Evolutionary conservation across 2,888 invertebrate species (phyloP), one percentile per base, ranked within the genome.

Genomic region (Exephanes ischioxanthus): DNA sequence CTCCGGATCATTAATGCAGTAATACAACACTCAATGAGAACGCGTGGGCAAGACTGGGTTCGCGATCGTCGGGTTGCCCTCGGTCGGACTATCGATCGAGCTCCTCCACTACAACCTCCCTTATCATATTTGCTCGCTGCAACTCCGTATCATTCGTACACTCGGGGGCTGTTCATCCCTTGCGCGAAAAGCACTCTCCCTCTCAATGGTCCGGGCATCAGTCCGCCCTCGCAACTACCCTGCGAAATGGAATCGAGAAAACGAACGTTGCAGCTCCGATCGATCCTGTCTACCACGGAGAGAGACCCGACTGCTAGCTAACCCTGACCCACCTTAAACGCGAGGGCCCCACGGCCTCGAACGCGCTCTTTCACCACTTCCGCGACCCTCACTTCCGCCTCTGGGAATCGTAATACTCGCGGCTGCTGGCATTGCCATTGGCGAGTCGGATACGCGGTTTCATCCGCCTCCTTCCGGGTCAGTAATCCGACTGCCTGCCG

Each of bases 321-420:
- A 90, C 90, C 90, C 90, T 90, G 90, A 90, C 90, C 90, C 89
- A 88, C 88, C 89, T 88, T 87, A 90, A 86, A 82, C 55, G 30
- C 30, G 37, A 30, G 76, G 55, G 66, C 26, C 16, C 22, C 33
- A 48, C 75, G 85, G 68, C 83, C 83, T 83, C 85, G 63, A 78
- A 76, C 76, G 76, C 80, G 51, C 72, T 78, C 71, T 37, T 82
- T 67, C 61, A 66, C 70, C 77, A 22, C 55, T 55, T 55, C 72
- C 66, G 55, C 45, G 41, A 2, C 51, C 51, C 63, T 37, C 11
- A 11, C 48, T 19, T 73, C 72, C 33, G 55, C 58, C 53, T 77
- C 77, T 51, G 66, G 58, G 37, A 83, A 71, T 22, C 37, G 33
- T 19, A 19, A 19, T 55, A 70, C 51, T 26, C 70, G 53, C 70